Percentiles rank a stretch among this genome's conserved stretches.
These are phyloP conservation scores for Semaprochilodus insignis DNA, from an alignment of 2,797 vertebrate species.

Conservation along the genomic window DNA sequence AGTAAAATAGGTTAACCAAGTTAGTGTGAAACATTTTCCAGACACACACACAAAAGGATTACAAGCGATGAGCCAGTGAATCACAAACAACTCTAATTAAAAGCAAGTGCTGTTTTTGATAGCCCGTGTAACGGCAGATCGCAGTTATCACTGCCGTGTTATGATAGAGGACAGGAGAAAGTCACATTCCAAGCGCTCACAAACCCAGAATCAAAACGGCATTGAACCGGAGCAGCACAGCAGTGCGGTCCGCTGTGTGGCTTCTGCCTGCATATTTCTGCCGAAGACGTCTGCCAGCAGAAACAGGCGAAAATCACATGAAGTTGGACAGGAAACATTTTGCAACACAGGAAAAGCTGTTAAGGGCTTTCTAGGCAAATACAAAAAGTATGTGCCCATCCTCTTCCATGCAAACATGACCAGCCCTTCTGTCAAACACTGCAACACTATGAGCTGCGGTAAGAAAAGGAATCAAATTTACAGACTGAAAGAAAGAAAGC, in stretches of 20 bases:
- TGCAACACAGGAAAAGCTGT: slow-evolving; percentile 49
- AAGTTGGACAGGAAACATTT: slow-evolving; percentile 46
- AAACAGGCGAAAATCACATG: slow-evolving; percentile 23
- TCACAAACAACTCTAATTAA: slow-evolving; percentile 36
- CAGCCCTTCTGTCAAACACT: neutral
- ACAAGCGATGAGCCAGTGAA: slow-evolving; percentile 21
- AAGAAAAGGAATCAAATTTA: neutral
- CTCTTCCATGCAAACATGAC: slow-evolving; percentile 7
- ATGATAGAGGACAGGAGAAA: slow-evolving; percentile 38
- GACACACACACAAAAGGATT: slow-evolving; percentile 1
- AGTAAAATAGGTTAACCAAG: slow-evolving; percentile 4
- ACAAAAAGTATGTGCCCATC: neutral
- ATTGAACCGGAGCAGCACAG: neutral
- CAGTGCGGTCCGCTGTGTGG: neutral
- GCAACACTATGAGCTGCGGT: neutral
- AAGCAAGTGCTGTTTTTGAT: slow-evolving; percentile 35
- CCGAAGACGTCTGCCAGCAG: slow-evolving; percentile 1
- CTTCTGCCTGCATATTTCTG: slow-evolving; percentile 12
- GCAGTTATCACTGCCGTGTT: slow-evolving; percentile 16
- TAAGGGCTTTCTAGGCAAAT: neutral
- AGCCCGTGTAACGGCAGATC: slow-evolving; percentile 37
- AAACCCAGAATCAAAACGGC: slow-evolving; percentile 2
- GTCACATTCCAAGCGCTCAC: slow-evolving; percentile 42
- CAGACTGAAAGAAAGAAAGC: neutral
- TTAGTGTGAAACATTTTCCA: neutral